Evolutionary conservation across 2,797 vertebrate species (phyloP), one percentile per base, ranked within the genome.

Genomic region (Sandelia bainsii): DNA sequence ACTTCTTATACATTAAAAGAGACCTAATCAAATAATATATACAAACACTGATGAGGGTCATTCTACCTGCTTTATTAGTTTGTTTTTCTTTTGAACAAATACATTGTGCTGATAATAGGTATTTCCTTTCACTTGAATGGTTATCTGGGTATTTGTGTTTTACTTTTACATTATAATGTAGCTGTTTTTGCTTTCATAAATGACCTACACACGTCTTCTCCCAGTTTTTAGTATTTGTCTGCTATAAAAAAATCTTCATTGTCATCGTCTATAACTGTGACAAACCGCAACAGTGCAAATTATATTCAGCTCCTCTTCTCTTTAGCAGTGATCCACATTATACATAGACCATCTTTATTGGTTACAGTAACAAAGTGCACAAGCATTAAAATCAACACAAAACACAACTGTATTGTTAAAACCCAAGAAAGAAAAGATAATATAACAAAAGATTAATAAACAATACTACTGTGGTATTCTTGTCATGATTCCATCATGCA

Each of bases 401-500:
- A 79, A 84, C 69, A 89, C 56, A 79, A 83, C 69, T 87, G 83
- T 78, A 90, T 84, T 82, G 82, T 87, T 84, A 89, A 92, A 87
- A 90, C 79, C 88, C 91, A 87, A 88, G 82, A 85, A 81, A 71
- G 72, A 86, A 86, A 85, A 88, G 77, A 80, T 87, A 86, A 82
- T 89, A 91, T 87, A 81, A 70, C 69, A 86, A 90, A 88, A 68
- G 67, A 90, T 82, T 87, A 92, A 83, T 86, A 86, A 89, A 90
- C 92, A 95, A 95, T 93, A 93, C 92, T 93, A 94, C 92, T 91
- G 91, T 51, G 85, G 91, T 93, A 91, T 89, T 83, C 60, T 92
- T 92, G 91, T 92, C 92, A 91, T 91, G 90, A 94, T 91, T 95
- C 92, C 91, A 94, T 95, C 94, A 93, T 93, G 93, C 93, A 92